Base-by-base conservation (phyloP, 2,888 invertebrate genomes). In the Esperia sulphurella region DNA sequence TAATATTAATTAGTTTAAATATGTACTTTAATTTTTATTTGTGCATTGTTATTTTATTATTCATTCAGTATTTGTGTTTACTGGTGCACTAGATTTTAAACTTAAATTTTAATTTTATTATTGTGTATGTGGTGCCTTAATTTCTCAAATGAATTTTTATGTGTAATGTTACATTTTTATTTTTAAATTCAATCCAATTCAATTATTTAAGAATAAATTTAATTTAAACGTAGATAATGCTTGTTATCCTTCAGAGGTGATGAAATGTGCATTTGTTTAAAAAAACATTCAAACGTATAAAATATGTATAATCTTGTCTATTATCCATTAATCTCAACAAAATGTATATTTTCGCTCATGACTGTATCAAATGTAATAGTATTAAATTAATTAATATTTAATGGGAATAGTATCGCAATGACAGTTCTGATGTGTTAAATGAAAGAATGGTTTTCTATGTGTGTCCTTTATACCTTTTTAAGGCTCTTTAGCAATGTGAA, bases 391-490 rank as follows among this genome's bases (percentile, higher is more conserved):
- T 70, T 58, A 63, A 71, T 63, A 66, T 65, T 72, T 67, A 67
- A 62, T 61, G 63, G 57, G 55, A 56, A 59, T 63, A 61, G 58
- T 63, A 65, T 62, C 59, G 61, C 54, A 61, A 63, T 65, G 55
- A 59, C 57, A 54, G 42, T 51, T 58, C 65, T 57, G 58, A 59
- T 65, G 60, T 67, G 69, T 71, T 67, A 73, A 71, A 73, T 79
- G 83, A 61, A 67, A 67, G 81, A 79, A 77, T 77, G 72, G 55
- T 71, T 71, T 77, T 75, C 58, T 67, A 70, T 65, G 81, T 74
- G 79, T 83, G 85, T 74, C 78, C 83, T 88, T 83, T 87, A 76
- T 86, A 87, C 81, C 81, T 83, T 86, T 86, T 71, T 81, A 82
- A 79, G 78, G 70, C 68, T 81, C 76, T 79, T 71, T 75, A 78